Base-by-base conservation (phyloP, 2,797 vertebrate genomes). In the Crenichthys baileyi region DNA sequence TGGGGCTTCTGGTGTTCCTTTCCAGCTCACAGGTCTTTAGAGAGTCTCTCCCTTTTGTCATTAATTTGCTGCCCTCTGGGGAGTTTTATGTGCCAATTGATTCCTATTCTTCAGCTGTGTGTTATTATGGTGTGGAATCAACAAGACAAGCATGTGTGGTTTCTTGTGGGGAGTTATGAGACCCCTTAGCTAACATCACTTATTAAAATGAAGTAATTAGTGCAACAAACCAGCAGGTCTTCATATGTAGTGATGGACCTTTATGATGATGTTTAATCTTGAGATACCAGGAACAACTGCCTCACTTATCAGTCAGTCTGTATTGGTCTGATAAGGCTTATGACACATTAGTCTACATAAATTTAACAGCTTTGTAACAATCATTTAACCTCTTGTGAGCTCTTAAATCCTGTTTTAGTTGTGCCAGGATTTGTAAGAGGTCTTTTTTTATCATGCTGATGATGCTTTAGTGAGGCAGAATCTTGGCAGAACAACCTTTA, bases 41-140 rank as follows among this genome's bases (percentile, higher is more conserved):
- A 84, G 90, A 87, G 60, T 76, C 79, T 50, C 84, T 86, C 86
- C 80, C 83, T 70, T 65, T 80, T 89, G 80, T 90, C 77, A 93
- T 90, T 92, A 95, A 95, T 94, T 95, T 89, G 80, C 77, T n/a
- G 68, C 51, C 67, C 92, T 91, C 87, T 50, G 51, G 92, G 88
- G 91, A 93, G 81, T 78, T 77, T 78, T 90, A 90, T 89, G 48
- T 82, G 70, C 46, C 90, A 88, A 92, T 94, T 93, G 92, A 94
- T 93, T 93, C 87, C 73, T 31, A 67, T 79, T 79, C 81, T 76
- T 78, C 63, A 15, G 84, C 79, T 76, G 86, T 71, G 53, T 72
- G 67, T 89, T 79, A 83, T 90, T 84, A 82, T 65, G 70, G 73
- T 12, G 58, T 83, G 75, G 60, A 83, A 51, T 84, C 85, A 90